Evolutionary conservation across 2,113 vertebrate species (phyloP).

Genomic region (Piaya cayana): DNA sequence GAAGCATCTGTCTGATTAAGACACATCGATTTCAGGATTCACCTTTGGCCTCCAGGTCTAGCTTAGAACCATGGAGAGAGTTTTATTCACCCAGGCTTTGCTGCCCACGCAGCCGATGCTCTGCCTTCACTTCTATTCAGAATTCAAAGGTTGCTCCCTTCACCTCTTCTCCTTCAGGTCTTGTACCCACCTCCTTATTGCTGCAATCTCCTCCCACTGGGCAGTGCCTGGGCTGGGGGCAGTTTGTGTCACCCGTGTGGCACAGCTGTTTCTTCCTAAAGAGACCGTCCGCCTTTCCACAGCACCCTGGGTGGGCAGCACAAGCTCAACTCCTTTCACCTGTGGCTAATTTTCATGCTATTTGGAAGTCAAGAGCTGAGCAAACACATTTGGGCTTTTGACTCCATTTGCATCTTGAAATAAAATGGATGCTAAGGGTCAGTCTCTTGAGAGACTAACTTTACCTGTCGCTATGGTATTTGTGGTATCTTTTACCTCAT

Average conservation of each 20-base stretch:
- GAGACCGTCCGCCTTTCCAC: background rate
- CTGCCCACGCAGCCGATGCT: background rate
- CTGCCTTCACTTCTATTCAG: background rate
- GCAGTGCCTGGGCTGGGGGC: background rate
- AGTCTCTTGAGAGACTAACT: background rate
- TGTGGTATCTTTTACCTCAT: fast-evolving
- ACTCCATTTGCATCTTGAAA: background rate
- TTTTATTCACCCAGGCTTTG: background rate
- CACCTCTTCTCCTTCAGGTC: background rate
- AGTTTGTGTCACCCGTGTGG: background rate
- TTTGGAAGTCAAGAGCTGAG: background rate
- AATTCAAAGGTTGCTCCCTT: background rate
- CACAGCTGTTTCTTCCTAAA: background rate
- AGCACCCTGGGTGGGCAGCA: background rate
- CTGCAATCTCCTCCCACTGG: background rate
- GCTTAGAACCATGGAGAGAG: background rate
- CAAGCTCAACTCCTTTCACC: background rate
- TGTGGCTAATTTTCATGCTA: background rate
- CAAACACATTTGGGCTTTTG: background rate
- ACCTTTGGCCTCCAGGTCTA: background rate
- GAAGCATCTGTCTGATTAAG: background rate
- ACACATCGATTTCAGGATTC: background rate
- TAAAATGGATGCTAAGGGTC: background rate
- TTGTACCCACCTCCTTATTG: fast-evolving
- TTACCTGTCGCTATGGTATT: background rate